Base-by-base conservation (phyloP, 2,113 vertebrate genomes). In the Platysternon megacephalum region DNA sequence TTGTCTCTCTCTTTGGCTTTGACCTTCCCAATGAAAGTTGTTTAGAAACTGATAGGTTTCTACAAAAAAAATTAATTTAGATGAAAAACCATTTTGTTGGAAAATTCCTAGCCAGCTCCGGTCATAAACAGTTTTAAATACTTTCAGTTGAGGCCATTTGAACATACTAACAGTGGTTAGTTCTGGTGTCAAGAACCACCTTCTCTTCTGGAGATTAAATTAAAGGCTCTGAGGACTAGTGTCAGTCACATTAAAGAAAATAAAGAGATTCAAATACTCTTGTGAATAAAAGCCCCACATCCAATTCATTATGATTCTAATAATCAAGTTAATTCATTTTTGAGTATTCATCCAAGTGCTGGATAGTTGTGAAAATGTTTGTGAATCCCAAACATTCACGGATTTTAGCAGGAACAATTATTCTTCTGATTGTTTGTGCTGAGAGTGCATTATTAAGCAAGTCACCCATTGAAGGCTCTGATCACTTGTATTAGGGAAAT, bases 231-330 rank as follows among this genome's bases (percentile, higher is more conserved):
- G 48, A 44, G 52, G 32, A 80, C 79, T 92, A 86, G 68, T 61
- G 84, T 49, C 83, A 87, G 72, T 96, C 89, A 35, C 65, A 32
- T 58, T 58, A 96, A 92, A 92, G 85, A 80, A 93, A 89, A 85
- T 11, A 90, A 93, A 56, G 6, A 51, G 78, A 39, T 22, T 76
- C 3, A 0, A 58, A 84, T 35, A 78, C 91, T 72, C 49, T 61
- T 81, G 12, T 78, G 83, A 94, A 58, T 28, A 86, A 93, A 96
- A 90, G 11, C 61, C 65, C 56, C 55, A 24, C 2, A 74, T 83
- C 82, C 39, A 83, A 49, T 35, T 6, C 49, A 53, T 84, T 85
- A 56, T 74, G 93, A 78, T 79, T 88, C 61, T 95, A 93, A 53
- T 55, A 94, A 89, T 85, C 87, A 56, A 10, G 51, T 68, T 91